Conservation (phyloP, 1,140 invertebrate species). For the Pseudoatta argentina region DNA sequence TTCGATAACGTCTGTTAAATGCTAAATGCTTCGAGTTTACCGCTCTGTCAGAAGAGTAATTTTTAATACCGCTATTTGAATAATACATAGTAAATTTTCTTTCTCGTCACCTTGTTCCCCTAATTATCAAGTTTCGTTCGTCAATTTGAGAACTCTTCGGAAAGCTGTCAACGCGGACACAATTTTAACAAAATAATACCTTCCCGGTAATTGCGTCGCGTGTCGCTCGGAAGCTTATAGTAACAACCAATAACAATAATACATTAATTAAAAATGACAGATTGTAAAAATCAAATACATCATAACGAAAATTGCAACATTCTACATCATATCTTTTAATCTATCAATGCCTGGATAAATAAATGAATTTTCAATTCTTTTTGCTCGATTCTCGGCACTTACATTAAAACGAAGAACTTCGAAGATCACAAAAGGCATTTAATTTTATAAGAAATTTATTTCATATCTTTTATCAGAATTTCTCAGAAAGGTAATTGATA, state of each 20-base stretch:
- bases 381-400: neutral
- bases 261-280: slow-evolving; percentile 18
- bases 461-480: neutral
- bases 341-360: neutral
- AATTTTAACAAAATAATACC: slow-evolving; percentile 17
- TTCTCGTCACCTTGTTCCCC: slow-evolving; percentile 29
- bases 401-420: neutral
- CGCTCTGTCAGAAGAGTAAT: slow-evolving; percentile 46
- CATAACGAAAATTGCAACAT: neutral
- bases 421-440: neutral
- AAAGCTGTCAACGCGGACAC: slow-evolving; percentile 47
- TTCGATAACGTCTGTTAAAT: slow-evolving; percentile 40
- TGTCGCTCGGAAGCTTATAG: neutral
- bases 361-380: slow-evolving; percentile 18
- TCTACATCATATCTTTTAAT: neutral
- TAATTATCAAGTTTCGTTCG: slow-evolving; percentile 30
- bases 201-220: neutral
- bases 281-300: neutral
- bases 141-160: slow-evolving; percentile 36
- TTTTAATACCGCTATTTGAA: slow-evolving; percentile 50
- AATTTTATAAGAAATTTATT: neutral
- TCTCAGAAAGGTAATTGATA: neutral
- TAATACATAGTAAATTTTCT: slow-evolving; percentile 58
- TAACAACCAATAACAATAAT: neutral
- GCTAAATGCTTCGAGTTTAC: slow-evolving; percentile 35